Base-by-base conservation (phyloP, 2,888 invertebrate genomes). In the Heliconius cydno region DNA sequence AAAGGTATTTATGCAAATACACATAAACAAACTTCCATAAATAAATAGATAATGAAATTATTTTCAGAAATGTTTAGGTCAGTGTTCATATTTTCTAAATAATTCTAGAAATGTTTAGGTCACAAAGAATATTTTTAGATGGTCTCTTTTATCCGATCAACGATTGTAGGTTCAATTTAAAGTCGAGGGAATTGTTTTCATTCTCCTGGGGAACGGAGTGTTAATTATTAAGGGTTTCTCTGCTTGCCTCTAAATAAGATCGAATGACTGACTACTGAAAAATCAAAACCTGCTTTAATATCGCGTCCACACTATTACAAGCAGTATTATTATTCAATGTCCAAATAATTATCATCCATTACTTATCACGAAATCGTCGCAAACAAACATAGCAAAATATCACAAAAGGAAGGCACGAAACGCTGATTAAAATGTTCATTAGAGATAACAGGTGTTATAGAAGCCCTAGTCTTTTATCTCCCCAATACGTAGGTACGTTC, bases 401-500 rank as follows among this genome's bases (percentile, higher is more conserved):
- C 46, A 57, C 30, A n/a, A n/a, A 25, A 22, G 4, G 38, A 38
- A 73, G 60, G 2, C 63, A 30, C 13, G 15, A 41, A 73, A 68
- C 57, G 60, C 63, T 34, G 77, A 78, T 72, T 65, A 78, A 60
- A 71, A 25, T 52, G 60, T 65, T 72, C 19, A 79, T 73, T 71
- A 65, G 22, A n/a, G 77, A 82, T 81, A 81, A 73, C 60, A 68
- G 46, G 28, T 63, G 52, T 63, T 38, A 30, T 28, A 34, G 78
- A 74, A 80, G 76, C 74, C 84, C 86, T 84, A 84, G 86, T 88
- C 87, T 87, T n/a, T 84, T 91, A 91, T 92, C 92, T 89, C 85
- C 86, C 87, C 83, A 87, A 88, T 89, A 88, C 87, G 90, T 41
- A 70, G 68, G 68, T 90, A 86, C 92, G 84, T 92, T 92, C 91